Conservation (phyloP, 2,888 invertebrate genomes). For the Alviniconcha strummeri region DNA sequence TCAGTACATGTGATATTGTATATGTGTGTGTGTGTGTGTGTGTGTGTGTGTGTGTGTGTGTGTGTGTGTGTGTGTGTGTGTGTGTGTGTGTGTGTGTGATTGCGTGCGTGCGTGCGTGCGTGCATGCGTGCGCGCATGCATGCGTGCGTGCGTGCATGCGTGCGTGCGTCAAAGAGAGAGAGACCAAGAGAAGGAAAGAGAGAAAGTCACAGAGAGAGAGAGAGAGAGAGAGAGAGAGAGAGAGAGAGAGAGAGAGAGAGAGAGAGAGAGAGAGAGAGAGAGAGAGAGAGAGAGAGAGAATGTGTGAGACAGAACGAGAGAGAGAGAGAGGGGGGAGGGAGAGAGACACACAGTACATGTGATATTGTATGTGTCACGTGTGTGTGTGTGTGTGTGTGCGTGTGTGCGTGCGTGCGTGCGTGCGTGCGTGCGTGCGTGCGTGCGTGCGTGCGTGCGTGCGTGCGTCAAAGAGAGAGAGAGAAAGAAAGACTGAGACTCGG, state of each 20-base stretch:
- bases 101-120: conserved; percentile 7
- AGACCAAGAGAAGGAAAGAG: not conserved
- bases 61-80: not conserved
- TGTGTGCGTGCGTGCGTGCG: conserved; percentile 21
- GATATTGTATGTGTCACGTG: too few relatives aligned
- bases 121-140: conserved; percentile 22
- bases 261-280: conserved; percentile 15
- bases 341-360: not conserved
- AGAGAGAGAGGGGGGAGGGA: not conserved
- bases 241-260: conserved; percentile 11
- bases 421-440: not conserved
- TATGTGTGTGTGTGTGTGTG: too few relatives aligned
- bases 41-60: not conserved
- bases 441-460: not conserved
- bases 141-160: conserved; percentile 13
- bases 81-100: not conserved
- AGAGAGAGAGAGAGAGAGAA: not conserved
- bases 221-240: conserved; percentile 18
- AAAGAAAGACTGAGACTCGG: too few relatives aligned
- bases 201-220: too few relatives aligned
- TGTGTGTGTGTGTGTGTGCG: conserved; percentile 3
- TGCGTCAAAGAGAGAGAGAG: not conserved
- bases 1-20: too few relatives aligned
- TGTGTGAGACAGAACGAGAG: not conserved
- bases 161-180: not conserved